Evolutionary conservation across 1,140 invertebrate genomes (phyloP), one percentile per base, ranked within the genome.

Genomic region (Nasonia giraulti): DNA sequence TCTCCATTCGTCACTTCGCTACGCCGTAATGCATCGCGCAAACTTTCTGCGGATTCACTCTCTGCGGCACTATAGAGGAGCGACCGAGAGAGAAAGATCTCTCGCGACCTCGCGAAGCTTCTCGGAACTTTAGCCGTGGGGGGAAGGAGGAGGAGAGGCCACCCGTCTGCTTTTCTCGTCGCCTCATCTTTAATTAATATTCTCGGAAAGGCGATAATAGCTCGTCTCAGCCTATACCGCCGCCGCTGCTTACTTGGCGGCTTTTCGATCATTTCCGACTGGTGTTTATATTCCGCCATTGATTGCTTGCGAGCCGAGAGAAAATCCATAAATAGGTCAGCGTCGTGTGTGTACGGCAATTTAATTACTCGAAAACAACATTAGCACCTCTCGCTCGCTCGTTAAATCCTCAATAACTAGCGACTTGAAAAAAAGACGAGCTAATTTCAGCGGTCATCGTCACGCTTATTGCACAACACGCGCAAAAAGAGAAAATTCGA

Each of bases 171-270:
- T 80, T 87, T 80, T 79, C 80, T 74, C 44, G 47, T 75, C 76
- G 80, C 77, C 17, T 74, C 74, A 44, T 86, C 83, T 86, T 85
- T 88, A 88, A 89, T 89, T 89, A 89, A 88, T 89, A 89, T 89
- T 89, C 87, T 87, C 71, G 85, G 86, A 88, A 88, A 87, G 85
- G 85, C 87, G 86, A 86, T 88, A 88, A 88, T 88, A 88, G 85
- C 83, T 74, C 87, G 68, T 82, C 80, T 69, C 40, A 62, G 33
- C 37, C 20, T 33, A 44, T 17, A 33, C 68, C 8, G 33, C 2
- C 2, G 23, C 23, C 27, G 3, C 1, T 71, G 11, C 23, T 27
- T 27, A 27, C 27, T 27, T 27, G 6, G 68, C 68, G 20, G 74
- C 33, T 75, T 75, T 37, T 75, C 73, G 33, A 33, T 50, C 3